Evolutionary conservation across 1,140 invertebrate species (phyloP).

Genomic region (Battus philenor): DNA sequence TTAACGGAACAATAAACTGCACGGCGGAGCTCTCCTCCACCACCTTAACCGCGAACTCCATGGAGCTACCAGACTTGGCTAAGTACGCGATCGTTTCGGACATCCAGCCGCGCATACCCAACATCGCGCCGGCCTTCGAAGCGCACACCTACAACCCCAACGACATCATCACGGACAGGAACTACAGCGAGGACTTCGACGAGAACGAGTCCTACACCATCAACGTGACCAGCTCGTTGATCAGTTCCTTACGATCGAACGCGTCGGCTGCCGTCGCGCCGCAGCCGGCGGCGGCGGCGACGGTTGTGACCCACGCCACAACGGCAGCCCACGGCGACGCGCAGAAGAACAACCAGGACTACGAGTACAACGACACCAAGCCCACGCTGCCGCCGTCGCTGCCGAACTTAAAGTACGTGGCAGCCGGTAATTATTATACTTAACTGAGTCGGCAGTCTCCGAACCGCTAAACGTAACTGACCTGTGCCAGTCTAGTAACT

Average conservation of each 20-base stretch:
- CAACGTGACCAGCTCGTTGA: constrained; percentile 63
- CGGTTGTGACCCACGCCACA: constrained; percentile 21
- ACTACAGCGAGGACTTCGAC: constrained; percentile 39
- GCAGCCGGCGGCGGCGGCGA: constrained; percentile 34
- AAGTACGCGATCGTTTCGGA: constrained; percentile 32
- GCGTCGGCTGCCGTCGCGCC: too few species aligned
- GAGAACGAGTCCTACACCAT: constrained; percentile 57
- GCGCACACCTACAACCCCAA: constrained; percentile 45
- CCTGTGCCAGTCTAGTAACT: too few species aligned
- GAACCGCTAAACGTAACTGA: too few species aligned
- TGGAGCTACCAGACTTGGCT: constrained; percentile 33
- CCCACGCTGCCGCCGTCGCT: constrained; percentile 84
- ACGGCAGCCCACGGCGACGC: constrained; percentile 32
- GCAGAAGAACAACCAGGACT: constrained; percentile 74
- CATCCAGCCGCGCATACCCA: constrained; percentile 40
- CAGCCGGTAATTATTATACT: too few species aligned
- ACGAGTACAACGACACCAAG: constrained; percentile 82
- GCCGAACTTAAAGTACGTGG: constrained; percentile 82
- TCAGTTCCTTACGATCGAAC: constrained; percentile 53
- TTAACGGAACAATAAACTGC: constrained; percentile 66
- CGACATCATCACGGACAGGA: constrained; percentile 62
- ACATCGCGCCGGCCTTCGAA: constrained; percentile 35
- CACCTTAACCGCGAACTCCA: constrained; percentile 40
- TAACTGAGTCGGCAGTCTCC: too few species aligned
- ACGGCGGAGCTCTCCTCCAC: constrained; percentile 60